Evolutionary conservation across 2,888 invertebrate genomes (phyloP).

Genomic region (Chrysolina haemoptera): DNA sequence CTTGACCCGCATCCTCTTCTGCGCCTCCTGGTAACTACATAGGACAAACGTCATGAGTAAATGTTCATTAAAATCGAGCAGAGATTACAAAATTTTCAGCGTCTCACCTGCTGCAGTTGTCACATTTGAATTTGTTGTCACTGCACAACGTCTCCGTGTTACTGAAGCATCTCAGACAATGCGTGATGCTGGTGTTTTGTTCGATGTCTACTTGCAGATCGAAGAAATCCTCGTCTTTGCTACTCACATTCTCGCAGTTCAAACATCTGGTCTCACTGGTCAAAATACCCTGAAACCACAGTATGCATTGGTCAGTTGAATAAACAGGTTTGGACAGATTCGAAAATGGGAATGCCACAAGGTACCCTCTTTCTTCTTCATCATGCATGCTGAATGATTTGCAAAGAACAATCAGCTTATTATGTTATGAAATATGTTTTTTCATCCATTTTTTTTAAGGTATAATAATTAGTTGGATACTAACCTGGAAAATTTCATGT

Average conservation of each 20-base stretch:
- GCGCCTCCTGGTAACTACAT: conserved; percentile 98
- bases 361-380: not conserved
- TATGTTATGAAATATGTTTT: too few species aligned
- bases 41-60: not conserved
- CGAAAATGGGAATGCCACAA: not conserved
- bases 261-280: conserved; percentile 99
- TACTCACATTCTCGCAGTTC: conserved; percentile 99
- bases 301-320: too few species aligned
- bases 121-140: conserved; percentile 99
- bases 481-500: conserved; percentile 96
- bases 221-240: conserved; percentile 99
- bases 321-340: not conserved
- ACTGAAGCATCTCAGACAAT: conserved; percentile 97
- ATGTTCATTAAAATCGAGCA: conserved; percentile 45
- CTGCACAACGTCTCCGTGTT: conserved; percentile 98
- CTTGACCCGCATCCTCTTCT: conserved; percentile 98
- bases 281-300: conserved; percentile 82
- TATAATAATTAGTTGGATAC: conserved; percentile 20
- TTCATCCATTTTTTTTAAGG: too few species aligned
- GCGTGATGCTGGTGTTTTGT: conserved; percentile 99
- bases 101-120: conserved; percentile 79
- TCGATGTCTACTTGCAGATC: conserved; percentile 99
- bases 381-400: not conserved
- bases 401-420: conserved; percentile 22
- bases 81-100: too few species aligned